Evolutionary conservation across 2,113 vertebrate species (phyloP).

Genomic region (Holacanthus passer): DNA sequence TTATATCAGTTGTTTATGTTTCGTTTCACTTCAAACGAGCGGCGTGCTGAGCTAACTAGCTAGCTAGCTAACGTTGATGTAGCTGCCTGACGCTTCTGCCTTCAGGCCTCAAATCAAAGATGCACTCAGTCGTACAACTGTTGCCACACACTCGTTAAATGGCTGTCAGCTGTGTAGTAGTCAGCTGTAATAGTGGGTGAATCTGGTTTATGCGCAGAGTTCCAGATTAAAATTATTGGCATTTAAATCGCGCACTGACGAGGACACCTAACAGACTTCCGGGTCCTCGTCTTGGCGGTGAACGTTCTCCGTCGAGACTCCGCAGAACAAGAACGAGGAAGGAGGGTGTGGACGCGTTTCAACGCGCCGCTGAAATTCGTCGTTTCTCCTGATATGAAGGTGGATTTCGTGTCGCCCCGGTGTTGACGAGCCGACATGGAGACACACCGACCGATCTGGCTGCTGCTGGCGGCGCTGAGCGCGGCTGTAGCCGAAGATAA

Average conservation of each 20-base stretch:
- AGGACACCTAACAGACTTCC: fast-evolving
- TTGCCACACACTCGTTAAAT: too few relatives aligned
- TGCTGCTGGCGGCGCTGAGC: background rate
- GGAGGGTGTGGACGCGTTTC: background rate
- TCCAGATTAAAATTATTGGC: fast-evolving
- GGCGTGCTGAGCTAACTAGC: too few relatives aligned
- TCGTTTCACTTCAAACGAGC: too few relatives aligned
- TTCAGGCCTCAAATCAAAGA: background rate
- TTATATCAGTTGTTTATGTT: too few relatives aligned
- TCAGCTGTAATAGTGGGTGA: fast-evolving
- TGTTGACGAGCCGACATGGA: background rate
- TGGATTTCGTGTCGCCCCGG: background rate
- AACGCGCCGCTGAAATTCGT: fast-evolving
- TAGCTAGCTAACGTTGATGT: background rate
- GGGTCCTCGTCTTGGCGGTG: background rate
- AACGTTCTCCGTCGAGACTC: background rate
- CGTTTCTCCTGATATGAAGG: background rate
- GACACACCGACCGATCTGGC: fast-evolving
- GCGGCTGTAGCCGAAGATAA: fast-evolving
- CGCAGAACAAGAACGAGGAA: background rate
- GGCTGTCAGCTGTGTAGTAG: background rate
- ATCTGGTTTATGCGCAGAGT: background rate
- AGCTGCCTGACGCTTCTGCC: background rate
- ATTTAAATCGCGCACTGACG: background rate
- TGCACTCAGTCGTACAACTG: background rate